Conservation (phyloP, 2,797 vertebrate species). For the Heterohyrax brucei region DNA sequence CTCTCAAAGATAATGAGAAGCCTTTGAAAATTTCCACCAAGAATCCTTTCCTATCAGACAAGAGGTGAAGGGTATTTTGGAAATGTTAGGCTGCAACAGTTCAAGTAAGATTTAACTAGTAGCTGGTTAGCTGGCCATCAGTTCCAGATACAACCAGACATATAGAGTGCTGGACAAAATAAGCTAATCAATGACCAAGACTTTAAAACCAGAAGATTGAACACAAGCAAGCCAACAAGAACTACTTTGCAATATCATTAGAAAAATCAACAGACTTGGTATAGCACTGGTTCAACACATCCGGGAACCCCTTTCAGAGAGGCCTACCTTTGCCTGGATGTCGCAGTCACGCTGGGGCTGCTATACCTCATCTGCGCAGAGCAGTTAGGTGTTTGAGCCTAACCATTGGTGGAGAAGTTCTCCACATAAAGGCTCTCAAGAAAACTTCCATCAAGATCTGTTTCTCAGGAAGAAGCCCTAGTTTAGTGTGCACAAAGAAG, state of each 20-base stretch:
- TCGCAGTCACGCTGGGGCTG: rapidly evolving
- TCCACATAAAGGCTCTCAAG: neutral
- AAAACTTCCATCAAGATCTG: neutral
- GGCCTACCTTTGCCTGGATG: rapidly evolving
- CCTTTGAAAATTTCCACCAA: neutral
- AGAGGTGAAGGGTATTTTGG: neutral
- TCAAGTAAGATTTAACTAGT: neutral
- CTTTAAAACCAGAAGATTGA: neutral
- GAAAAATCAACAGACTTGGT: neutral
- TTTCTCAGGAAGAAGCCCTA: neutral
- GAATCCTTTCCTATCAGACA: neutral
- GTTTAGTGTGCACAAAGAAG: neutral
- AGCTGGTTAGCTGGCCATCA: neutral
- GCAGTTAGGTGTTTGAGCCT: neutral
- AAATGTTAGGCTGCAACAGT: neutral
- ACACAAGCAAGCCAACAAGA: neutral
- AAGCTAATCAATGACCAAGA: neutral
- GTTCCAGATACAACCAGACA: neutral
- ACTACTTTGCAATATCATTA: neutral
- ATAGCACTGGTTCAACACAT: neutral
- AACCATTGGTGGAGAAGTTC: neutral
- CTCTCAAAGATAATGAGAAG: too few relatives aligned
- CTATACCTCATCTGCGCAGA: rapidly evolving
- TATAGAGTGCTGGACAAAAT: neutral
- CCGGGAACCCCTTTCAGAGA: too few relatives aligned